phyloP scores from a whole-genome alignment of 2,888 invertebrate genomes.

The Blera fallax region DNA sequence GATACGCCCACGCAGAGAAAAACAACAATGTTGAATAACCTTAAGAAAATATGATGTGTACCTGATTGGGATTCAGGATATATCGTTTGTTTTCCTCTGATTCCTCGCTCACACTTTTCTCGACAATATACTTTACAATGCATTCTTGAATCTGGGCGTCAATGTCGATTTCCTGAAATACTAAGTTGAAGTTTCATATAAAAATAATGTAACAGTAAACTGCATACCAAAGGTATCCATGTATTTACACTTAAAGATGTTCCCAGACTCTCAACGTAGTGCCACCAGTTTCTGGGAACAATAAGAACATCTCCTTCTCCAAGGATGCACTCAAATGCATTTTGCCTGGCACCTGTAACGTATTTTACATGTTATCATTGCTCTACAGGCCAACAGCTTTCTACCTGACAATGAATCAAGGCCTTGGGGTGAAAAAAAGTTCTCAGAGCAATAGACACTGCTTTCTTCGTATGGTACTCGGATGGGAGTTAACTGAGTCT shows the following conservation, averaged over 20 bases:
- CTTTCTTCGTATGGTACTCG: constrained; percentile 98
- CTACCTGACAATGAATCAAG: constrained; percentile 83
- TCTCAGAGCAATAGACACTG: constrained; percentile 93
- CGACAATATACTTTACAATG: constrained; percentile 86
- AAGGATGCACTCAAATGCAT: constrained; percentile 85
- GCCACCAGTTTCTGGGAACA: constrained; percentile 98
- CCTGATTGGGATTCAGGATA: constrained; percentile 88
- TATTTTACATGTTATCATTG: not conserved
- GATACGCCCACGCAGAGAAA: no score
- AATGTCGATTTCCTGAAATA: constrained; percentile 75
- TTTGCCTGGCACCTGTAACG: constrained; percentile 10
- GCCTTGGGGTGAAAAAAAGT: constrained; percentile 87
- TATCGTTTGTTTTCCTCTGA: constrained; percentile 82
- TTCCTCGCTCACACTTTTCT: constrained; percentile 84
- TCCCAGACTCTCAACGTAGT: constrained; percentile 95
- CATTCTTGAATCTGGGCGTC: constrained; percentile 83
- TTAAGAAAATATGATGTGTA: constrained; percentile 73
- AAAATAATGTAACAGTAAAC: not conserved
- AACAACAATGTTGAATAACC: no score
- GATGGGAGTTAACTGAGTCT: constrained; percentile 88
- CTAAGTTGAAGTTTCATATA: not conserved
- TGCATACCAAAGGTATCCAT: constrained; percentile 88
- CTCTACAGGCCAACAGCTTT: not conserved
- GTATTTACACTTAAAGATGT: constrained; percentile 85
- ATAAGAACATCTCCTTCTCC: constrained; percentile 93